Evolutionary conservation across 1,140 invertebrate species (phyloP), one percentile per base, ranked within the genome.

Genomic region (Campoletis sonorensis): DNA sequence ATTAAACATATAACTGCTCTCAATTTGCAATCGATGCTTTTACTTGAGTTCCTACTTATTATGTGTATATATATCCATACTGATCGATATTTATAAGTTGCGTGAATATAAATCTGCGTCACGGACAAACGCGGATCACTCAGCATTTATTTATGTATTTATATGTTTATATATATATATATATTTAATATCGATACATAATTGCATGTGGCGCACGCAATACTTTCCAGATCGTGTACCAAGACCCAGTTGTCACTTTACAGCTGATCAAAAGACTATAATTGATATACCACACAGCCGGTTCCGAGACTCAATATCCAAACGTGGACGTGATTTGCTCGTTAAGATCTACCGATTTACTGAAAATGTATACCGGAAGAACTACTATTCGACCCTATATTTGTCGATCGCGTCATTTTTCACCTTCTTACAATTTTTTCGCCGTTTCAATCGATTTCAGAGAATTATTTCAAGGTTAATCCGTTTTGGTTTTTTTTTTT

Each of bases 1-100:
- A 67, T 67, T 67, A 67, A 67, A n/a, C 61, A 45, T 45, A 67
- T n/a, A 67, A 67, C 61, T 67, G 61, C 61, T 67, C 61, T 67
- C 23, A 27, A 67, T 67, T 67, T 67, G 23, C 61, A 27, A 67
- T 67, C 61, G 21, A 27, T 27, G 61, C 61, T 67, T 67, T 67
- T 67, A 67, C 61, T 67, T 26, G 23, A 26, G 23, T 27, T 67
- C 0, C 30, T 1, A 26, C 61, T 27, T 27, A 1, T 33, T 21
- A n/a, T 64, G 1, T 0, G 40, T 45, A 45, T 67, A 67, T 45
- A 45, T 67, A 67, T 67, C 23, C 13, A 15, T 67, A 67, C 11
- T 27, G 23, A 67, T 67, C n/a, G 21, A 23, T 27, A 23, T 67
- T 30, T 26, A 27, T 27, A 58, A 4, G 61, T 67, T 67, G 61